Base-by-base conservation (phyloP, 2,113 vertebrate genomes). In the Albula glossodonta region DNA sequence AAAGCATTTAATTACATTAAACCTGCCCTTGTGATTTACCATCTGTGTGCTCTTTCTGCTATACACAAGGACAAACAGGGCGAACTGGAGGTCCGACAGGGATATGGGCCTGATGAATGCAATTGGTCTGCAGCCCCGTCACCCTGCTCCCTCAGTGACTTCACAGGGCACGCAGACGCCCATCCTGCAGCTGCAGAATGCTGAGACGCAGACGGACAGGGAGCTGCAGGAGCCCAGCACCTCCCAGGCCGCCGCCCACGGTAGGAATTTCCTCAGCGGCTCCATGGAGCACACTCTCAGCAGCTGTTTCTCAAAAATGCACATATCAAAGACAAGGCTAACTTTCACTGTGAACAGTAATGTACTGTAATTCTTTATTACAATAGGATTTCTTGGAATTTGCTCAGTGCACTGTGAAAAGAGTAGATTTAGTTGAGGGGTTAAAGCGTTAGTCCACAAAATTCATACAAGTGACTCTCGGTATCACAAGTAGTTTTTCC, bases 61-160 rank as follows among this genome's bases (percentile, higher is more conserved):
- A 13, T 91, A 86, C 86, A 89, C 86, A 89, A 99, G 98, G 88
- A 97, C 96, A 7, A 99, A 96, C 88, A 96, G 98, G 93, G 96
- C 97, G 4, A 96, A 97, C 0, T 99, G 98, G 98, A 95, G 98
- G 79, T 96, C 97, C 88, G 98, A 99, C 93, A 93, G 98, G 89
- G 98, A 99, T 91, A 98, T 99, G 98, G 98, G 98, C 56, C 89
- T 99, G 87, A 99, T 99, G 97, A 99, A 98, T 56, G 98, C 98
- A 6, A 99, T 99, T 84, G 98, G 98, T 82, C 94, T 99, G 51
- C 98, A 99, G 90, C 98, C 98, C 3, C 95, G 98, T 91, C 97
- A 99, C 85, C 98, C 98, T 12, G 91, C 96, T 89, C 97, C 98
- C 5, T 99, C 98, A 0, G 98, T 99, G 93, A 99, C 97, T 13